Evolutionary conservation across 1,140 invertebrate species (phyloP), one percentile per base, ranked within the genome.

Genomic region (Melitaea cinxia): DNA sequence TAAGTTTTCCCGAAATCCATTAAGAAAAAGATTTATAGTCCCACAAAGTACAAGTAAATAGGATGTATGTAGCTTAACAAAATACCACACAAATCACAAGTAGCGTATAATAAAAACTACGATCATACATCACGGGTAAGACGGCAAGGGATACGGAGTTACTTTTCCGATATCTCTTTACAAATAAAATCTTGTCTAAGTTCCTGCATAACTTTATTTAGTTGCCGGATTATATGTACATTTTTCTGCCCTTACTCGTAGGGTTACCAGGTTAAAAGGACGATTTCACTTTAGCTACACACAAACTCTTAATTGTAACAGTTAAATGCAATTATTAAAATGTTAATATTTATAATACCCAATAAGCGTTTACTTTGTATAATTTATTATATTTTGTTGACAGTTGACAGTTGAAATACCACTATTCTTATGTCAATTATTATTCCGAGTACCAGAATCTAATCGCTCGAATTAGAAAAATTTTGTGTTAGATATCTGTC

Each of bases 201-300:
- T 85, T 82, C 73, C 65, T 56, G 79, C 73, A 80, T 82, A 85
- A 82, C 70, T 85, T 82, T 64, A 42, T 57, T 54, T 26, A 66
- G 57, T 35, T 54, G 61, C 53, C 30, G 62, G 50, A 55, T 60
- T 64, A 70, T 75, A 58, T 39, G 30, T 54, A n/a, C 65, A 80
- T 81, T 82, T 78, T 73, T 70, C 78, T 81, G 74, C 65, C 24
- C 56, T 26, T 58, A 26, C 10, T 24, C 56, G 21, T 33, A 49
- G 42, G 42, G 56, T 58, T 17, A 47, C 56, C 42, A 33, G 7
- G 7, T 33, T 33, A 26, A 4, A 4, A n/a, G n/a, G n/a, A n/a
- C n/a, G n/a, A n/a, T n/a, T n/a, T n/a, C n/a, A n/a, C n/a, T n/a
- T n/a, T n/a, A n/a, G n/a, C n/a, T n/a, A n/a, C n/a, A n/a, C n/a